Evolutionary conservation across 2,888 invertebrate species (phyloP), one percentile per base, ranked within the genome.

Genomic region (Toxonevra muliebris): DNA sequence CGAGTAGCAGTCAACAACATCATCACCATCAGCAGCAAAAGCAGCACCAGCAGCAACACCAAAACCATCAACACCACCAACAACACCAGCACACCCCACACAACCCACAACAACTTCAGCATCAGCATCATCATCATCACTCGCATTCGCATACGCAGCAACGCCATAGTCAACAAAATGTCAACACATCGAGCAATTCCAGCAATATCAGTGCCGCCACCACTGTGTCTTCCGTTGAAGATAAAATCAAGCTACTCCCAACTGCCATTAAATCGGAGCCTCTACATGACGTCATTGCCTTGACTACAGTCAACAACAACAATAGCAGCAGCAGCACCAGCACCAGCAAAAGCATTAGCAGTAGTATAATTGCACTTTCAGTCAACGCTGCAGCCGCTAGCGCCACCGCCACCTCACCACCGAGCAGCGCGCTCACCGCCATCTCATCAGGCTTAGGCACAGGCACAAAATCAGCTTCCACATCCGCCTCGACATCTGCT

Each of bases 211-310:
- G 13, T 48, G 40, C 66, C 13, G 65, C 67, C 45, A 61, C 70
- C 17, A 66, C 67, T 5, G 50, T 40, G 57, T 66, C 74, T 68
- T 72, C 75, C 71, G 74, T 75, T 60, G 78, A 78, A 61, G 79
- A 81, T 62, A 83, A 82, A 76, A 76, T 82, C 69, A 79, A 77
- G 69, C 80, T 82, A 75, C 78, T 84, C 74, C 77, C 82, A 68
- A 80, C 79, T 77, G 80, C 81, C 77, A 84, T 85, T 74, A 86
- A 85, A 81, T 76, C 82, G 64, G 86, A 83, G 77, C 84, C 84
- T 68, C 80, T 82, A 74, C 81, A 81, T 74, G 84, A 82, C 76
- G 78, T 80, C 69, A 77, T 80, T 69, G 75, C 81, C 65, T 73
- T 78, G 74, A 75, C 77, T 65, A 74, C 71, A 66, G 41, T 52